Conservation (phyloP, 30 jellyfish, hydroid and myxozoan species). For the Turritopsis rubra region DNA sequence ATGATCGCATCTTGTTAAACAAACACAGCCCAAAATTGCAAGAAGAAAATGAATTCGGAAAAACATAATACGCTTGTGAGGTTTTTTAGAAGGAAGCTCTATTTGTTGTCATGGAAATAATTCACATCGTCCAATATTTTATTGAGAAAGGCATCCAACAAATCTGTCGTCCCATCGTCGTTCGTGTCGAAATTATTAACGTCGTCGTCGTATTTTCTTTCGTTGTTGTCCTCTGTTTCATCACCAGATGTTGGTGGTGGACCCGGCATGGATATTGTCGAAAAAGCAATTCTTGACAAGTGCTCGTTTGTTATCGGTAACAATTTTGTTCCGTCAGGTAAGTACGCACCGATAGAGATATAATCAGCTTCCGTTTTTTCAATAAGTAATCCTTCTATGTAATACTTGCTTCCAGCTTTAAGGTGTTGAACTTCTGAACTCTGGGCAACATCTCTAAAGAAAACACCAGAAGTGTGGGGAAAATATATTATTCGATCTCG, state of each 20-base stretch:
- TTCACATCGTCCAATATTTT: not conserved
- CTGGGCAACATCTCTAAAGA: not conserved
- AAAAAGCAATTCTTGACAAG: too few relatives aligned
- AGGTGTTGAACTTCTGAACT: not conserved
- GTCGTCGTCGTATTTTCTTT: too few relatives aligned
- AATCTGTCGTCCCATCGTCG: not conserved
- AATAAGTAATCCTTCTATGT: conserved; percentile 6
- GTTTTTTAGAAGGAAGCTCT: too few relatives aligned
- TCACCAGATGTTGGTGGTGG: not conserved
- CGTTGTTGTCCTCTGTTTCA: not conserved
- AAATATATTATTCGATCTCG: too few relatives aligned
- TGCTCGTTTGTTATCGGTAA: not conserved
- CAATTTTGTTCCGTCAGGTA: conserved; percentile 3
- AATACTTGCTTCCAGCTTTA: not conserved
- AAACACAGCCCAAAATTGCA: too few relatives aligned
- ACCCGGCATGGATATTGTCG: too few relatives aligned
- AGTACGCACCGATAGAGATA: conserved; percentile 1
- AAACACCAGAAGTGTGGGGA: not conserved
- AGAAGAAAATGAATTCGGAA: too few relatives aligned
- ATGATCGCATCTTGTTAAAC: too few relatives aligned
- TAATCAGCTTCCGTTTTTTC: conserved; percentile 1
- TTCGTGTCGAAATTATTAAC: not conserved
- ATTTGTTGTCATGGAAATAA: too few relatives aligned
- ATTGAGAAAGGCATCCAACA: not conserved
- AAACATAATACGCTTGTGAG: too few relatives aligned